Base-by-base conservation (phyloP, 2,888 invertebrate species). In the Gasteruption jaculator region DNA sequence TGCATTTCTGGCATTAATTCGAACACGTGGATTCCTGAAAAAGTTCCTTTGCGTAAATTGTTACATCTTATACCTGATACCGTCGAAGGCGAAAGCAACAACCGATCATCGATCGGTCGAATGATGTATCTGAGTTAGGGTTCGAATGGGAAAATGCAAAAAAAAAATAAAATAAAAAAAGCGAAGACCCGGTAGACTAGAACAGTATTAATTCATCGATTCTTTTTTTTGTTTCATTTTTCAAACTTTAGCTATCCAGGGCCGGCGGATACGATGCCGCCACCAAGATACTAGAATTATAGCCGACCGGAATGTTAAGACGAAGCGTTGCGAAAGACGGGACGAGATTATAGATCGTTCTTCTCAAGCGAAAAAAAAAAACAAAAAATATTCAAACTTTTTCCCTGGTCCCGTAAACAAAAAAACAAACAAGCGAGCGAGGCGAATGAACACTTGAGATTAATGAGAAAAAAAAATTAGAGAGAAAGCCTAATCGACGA, bases 211-310 rank as follows among this genome's bases (percentile, higher is more conserved):
- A 68, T 69, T 56, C 53, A 61, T 68, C 68, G 69, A 68, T 66
- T 68, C 67, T 64, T 66, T 50, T 63, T 66, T 68, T 69, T 50
- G n/a, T n/a, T n/a, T n/a, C n/a, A 34, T 46, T 60, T 62, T 61
- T 68, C 61, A 69, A 60, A 63, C 70, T 71, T 70, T 71, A 71
- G 70, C 70, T 70, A 69, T 69, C 70, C 70, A 68, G 70, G 70
- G 63, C 70, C 69, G 70, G 67, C 70, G 67, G 70, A 71, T 60
- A 61, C 69, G 63, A 70, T 71, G 67, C 70, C n/a, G n/a, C n/a
- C 68, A 64, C 66, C 70, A 58, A 71, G 70, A 67, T 71, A 71
- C 70, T 71, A 71, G 64, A 58, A 49, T n/a, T n/a, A n/a, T n/a
- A n/a, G n/a, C n/a, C n/a, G n/a, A n/a, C n/a, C n/a, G n/a, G n/a